phyloP scores from a whole-genome alignment of 2,888 invertebrate genomes.

The Hymenopus coronatus region DNA sequence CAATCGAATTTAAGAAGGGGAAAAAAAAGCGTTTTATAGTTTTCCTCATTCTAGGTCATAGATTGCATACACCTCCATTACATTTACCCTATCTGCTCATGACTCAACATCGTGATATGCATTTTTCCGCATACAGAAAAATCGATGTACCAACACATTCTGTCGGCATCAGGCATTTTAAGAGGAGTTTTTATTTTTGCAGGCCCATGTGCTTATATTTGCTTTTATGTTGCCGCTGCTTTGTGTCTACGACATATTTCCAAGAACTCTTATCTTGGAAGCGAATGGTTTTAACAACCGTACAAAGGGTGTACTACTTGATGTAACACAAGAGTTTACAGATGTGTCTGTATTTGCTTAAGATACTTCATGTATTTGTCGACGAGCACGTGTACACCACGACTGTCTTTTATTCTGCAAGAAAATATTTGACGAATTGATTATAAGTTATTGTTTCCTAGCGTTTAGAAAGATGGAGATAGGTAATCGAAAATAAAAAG shows the following conservation, averaged over 20 bases:
- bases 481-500: too few relatives aligned
- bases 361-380: not conserved
- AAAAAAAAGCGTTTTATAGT: too few relatives aligned
- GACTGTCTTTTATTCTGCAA: not conserved
- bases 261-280: not conserved
- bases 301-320: not conserved
- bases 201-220: not conserved
- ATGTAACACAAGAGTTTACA: not conserved
- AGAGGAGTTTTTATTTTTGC: not conserved
- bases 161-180: not conserved
- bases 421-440: not conserved
- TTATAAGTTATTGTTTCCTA: too few relatives aligned
- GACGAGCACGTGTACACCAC: not conserved
- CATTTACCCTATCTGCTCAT: too few relatives aligned
- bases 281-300: not conserved
- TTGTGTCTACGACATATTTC: not conserved
- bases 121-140: not conserved
- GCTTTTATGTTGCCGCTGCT: not conserved
- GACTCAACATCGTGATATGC: not conserved
- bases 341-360: not conserved
- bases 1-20: too few relatives aligned
- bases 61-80: too few relatives aligned
- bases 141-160: not conserved
- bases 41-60: too few relatives aligned
- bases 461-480: too few relatives aligned